Base-by-base conservation (phyloP, 1,140 invertebrate genomes). In the Nasonia giraulti region DNA sequence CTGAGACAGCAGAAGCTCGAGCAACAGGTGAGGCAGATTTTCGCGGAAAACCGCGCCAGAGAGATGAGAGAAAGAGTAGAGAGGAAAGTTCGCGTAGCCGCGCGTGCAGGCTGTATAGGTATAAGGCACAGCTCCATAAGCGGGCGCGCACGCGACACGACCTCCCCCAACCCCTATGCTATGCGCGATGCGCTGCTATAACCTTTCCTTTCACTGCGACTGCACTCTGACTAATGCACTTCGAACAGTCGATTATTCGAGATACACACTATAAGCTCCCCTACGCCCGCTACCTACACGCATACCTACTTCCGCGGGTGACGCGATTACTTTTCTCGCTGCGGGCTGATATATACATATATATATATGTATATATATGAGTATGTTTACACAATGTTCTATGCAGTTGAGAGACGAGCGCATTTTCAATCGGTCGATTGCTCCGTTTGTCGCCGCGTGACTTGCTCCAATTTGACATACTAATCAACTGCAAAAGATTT, bases 1-100 rank as follows among this genome's bases (percentile, higher is more conserved):
- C 91, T 95, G 83, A 94, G 96, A 83, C 95, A 96, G 90, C 95
- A 96, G 91, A 96, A 96, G 92, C 93, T 96, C 86, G 96, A 96
- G 93, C 96, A 96, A 91, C 96, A 96, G 94, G 96, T 96, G 92
- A 93, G 81, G 10, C 20, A 7, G 75, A 71, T 55, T 62, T 62
- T 62, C 55, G 55, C 55, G 55, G 55, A 62, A 62, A 62, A 62
- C 55, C 55, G 55, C 20, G 17, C 55, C 40, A 11, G 40, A 8
- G 20, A 62, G 55, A 37, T 17, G 50, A 20, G 50, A 55, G 50
- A 55, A 50, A 50, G 47, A 50, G 47, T 37, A 14, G 50, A 55
- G 12, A 23, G n/a, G 37, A 71, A 73, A 27, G 50, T 71, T 78
- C 62, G 10, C 33, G 8, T 31, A 71, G 23, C 68, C 23, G 14